phyloP scores from a whole-genome alignment of 2,888 invertebrate genomes.

The Drosophila mimetica region DNA sequence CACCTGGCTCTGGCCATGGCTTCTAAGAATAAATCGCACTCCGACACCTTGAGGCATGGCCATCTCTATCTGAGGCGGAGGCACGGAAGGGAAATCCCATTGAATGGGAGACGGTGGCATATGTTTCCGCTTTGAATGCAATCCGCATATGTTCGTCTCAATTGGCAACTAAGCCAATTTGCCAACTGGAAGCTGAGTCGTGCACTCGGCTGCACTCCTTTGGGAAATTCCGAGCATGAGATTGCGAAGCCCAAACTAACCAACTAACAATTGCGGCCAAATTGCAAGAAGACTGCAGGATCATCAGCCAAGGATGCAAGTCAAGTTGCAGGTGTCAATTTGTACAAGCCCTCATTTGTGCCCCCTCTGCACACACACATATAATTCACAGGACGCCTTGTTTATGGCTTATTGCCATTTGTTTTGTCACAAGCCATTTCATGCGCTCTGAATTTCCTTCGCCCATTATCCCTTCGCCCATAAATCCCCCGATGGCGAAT shows the following conservation, averaged over 20 bases:
- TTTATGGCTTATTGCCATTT: constrained; percentile 70
- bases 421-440: constrained; percentile 74
- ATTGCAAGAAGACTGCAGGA: constrained; percentile 34
- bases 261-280: constrained; percentile 53
- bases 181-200: constrained; percentile 70
- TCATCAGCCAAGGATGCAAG: constrained; percentile 36
- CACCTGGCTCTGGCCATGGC: constrained; percentile 51
- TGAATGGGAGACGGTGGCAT: constrained; percentile 44
- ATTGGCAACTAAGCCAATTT: constrained; percentile 53
- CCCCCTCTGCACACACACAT: constrained; percentile 1
- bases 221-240: constrained; percentile 25
- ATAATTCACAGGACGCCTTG: constrained; percentile 44
- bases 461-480: constrained; percentile 49
- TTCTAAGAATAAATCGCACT: constrained; percentile 48
- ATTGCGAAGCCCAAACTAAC: constrained; percentile 22
- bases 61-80: not conserved
- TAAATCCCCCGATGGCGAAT: constrained; percentile 56
- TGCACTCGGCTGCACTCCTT: constrained; percentile 47
- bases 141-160: constrained; percentile 66
- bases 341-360: constrained; percentile 16
- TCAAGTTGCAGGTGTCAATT: constrained; percentile 16
- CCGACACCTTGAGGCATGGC: constrained; percentile 23
- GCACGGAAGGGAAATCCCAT: too few relatives aligned
- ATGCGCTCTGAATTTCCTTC: constrained; percentile 54
- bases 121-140: constrained; percentile 45